A percentile compares a stretch with the other conserved stretches of the same genome.
phyloP scores from a whole-genome alignment of 2,888 invertebrate genomes.

The Lycophotia porphyrea region DNA sequence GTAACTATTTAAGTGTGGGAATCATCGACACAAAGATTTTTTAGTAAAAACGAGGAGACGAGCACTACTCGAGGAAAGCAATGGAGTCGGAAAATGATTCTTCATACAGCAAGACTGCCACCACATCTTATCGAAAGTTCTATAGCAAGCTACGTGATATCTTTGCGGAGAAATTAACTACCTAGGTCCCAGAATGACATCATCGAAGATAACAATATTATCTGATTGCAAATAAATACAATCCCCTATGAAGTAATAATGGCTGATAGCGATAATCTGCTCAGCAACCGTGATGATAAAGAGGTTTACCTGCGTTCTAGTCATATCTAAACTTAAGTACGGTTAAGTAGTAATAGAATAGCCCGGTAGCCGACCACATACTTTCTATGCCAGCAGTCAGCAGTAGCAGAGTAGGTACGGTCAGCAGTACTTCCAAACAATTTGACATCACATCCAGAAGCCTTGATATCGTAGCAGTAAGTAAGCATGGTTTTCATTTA shows the following conservation, averaged over 20 bases:
- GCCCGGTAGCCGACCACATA: not conserved
- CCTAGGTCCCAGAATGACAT: conserved; percentile 15
- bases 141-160: conserved; percentile 18
- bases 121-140: not conserved
- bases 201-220: conserved; percentile 32
- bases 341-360: not conserved
- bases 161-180: not conserved
- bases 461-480: not conserved
- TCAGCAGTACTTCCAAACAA: not conserved
- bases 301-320: not conserved
- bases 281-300: conserved; percentile 36
- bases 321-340: not conserved
- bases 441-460: not conserved
- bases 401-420: not conserved
- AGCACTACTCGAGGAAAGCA: not conserved
- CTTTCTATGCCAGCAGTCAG: not conserved
- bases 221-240: conserved; percentile 2
- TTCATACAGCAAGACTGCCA: not conserved
- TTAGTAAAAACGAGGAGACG: not conserved
- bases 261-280: conserved; percentile 29
- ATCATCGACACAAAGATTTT: too few relatives aligned
- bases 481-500: not conserved
- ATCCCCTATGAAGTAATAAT: conserved; percentile 35
- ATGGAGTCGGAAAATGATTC: not conserved
- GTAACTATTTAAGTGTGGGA: too few relatives aligned